Evolutionary conservation across 2,888 invertebrate genomes (phyloP).

Genomic region (Pseudolycoriella hygida): DNA sequence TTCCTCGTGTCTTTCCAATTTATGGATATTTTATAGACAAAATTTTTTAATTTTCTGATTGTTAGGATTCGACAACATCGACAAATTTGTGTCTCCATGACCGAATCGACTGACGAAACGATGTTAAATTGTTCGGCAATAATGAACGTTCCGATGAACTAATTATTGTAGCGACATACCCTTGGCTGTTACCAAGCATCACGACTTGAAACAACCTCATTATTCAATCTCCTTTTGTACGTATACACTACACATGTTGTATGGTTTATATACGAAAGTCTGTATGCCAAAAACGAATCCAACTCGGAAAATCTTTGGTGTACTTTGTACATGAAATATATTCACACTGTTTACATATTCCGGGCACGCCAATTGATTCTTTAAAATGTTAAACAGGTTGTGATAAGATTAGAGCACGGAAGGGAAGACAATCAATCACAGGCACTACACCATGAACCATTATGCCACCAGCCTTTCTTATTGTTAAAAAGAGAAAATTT

Average conservation of each 20-base stretch:
- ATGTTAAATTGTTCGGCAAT: no score
- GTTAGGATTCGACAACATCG: no score
- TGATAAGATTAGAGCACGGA: constrained; percentile 5
- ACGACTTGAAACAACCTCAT: constrained; percentile 4
- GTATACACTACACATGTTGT: not conserved
- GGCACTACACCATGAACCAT: constrained; percentile 4
- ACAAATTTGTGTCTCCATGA: no score
- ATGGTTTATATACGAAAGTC: no score
- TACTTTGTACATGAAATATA: not conserved
- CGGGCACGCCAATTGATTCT: constrained; percentile 5
- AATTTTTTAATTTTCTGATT: no score
- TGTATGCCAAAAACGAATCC: no score
- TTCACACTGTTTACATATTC: constrained; percentile 4
- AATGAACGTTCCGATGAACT: no score
- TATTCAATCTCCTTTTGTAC: constrained; percentile 1
- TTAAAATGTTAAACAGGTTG: constrained; percentile 5
- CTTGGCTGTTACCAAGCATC: not conserved
- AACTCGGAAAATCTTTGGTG: not conserved
- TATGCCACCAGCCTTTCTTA: not conserved
- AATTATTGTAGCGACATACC: no score
- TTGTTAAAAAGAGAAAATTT: no score
- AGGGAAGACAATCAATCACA: constrained; percentile 6
- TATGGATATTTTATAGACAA: no score
- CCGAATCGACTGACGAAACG: no score
- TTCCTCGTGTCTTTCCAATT: no score